Evolutionary conservation across 1,140 invertebrate species (phyloP).

Genomic region (Atta cephalotes): DNA sequence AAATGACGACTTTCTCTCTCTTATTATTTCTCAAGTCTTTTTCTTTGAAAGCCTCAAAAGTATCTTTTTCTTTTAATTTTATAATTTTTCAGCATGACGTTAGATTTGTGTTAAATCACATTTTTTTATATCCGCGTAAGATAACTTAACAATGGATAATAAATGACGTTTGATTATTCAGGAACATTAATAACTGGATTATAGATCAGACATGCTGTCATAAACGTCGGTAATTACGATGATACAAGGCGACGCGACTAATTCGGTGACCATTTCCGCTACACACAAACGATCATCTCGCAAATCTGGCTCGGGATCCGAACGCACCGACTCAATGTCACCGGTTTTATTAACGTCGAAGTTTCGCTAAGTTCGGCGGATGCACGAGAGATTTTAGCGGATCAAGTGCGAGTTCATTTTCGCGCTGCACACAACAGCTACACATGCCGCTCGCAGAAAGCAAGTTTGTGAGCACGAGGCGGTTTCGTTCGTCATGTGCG

Average conservation of each 20-base stretch:
- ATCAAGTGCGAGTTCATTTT: slow-evolving; percentile 16
- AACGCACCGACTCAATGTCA: slow-evolving; percentile 38
- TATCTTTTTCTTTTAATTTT: neutral
- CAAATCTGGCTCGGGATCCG: slow-evolving; percentile 1
- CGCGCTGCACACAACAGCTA: neutral
- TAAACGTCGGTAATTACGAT: neutral
- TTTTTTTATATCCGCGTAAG: neutral
- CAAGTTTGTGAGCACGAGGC: slow-evolving; percentile 10
- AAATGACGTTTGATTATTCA: neutral
- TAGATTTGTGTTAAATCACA: neutral
- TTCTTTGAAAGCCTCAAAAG: neutral
- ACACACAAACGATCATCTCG: slow-evolving; percentile 4
- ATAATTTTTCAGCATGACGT: neutral
- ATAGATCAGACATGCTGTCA: neutral
- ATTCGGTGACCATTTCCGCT: slow-evolving; percentile 29
- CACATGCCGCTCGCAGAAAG: neutral
- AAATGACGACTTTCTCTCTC: neutral
- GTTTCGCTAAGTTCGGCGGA: slow-evolving; percentile 6
- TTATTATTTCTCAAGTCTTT: neutral
- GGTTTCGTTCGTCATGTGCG: slow-evolving; percentile 40
- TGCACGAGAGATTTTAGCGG: neutral
- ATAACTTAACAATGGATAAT: slow-evolving; percentile 8
- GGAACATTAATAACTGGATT: slow-evolving; percentile 2
- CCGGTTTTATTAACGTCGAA: neutral
- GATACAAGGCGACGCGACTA: neutral